phyloP scores from a whole-genome alignment of 2,797 vertebrate genomes.

The Siniperca obscura region DNA sequence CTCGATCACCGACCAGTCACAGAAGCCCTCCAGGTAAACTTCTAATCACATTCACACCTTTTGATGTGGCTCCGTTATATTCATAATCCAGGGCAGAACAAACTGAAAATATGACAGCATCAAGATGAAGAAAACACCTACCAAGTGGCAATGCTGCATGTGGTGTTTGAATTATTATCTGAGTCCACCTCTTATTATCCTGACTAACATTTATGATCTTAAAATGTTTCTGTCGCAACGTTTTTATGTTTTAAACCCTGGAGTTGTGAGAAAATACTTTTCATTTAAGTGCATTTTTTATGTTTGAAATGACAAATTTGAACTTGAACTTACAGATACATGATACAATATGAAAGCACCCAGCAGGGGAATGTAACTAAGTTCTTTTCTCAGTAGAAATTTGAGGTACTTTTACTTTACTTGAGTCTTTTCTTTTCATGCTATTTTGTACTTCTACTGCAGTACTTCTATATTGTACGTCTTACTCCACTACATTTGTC shows the following conservation, averaged over 20 bases:
- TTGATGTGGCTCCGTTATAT: background rate
- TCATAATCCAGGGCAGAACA: background rate
- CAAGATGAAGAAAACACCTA: background rate
- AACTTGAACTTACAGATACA: background rate
- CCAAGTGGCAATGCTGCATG: background rate
- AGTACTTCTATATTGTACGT: background rate
- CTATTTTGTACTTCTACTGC: background rate
- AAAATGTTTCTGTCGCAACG: background rate
- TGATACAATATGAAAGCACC: background rate
- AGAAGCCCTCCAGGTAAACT: constrained; percentile 70
- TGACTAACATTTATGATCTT: background rate
- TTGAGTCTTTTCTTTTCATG: too few species aligned
- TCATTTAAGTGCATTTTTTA: background rate
- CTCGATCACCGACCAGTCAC: constrained; percentile 60
- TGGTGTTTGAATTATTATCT: background rate
- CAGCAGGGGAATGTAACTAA: too few species aligned
- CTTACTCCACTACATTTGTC: background rate
- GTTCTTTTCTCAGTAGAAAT: too few species aligned
- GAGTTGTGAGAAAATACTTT: background rate
- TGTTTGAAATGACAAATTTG: background rate
- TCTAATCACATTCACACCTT: background rate
- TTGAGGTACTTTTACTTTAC: background rate
- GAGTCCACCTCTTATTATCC: background rate
- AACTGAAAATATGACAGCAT: background rate
- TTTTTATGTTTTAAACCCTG: background rate